Conservation (phyloP, 2,888 invertebrate species). For the Cynaeus angustus region DNA sequence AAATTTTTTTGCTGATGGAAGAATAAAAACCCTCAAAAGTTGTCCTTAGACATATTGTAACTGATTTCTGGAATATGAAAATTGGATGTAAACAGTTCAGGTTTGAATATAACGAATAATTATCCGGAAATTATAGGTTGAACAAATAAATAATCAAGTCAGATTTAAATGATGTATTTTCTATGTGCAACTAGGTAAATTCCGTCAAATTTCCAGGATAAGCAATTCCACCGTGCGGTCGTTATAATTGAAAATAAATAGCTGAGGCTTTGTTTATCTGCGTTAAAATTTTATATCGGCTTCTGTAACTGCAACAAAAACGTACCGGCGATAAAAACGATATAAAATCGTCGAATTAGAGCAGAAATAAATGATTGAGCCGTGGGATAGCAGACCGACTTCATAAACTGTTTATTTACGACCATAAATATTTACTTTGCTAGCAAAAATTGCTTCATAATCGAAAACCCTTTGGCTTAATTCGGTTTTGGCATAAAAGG, state of each 20-base stretch:
- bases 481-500: slow-evolving; percentile 33
- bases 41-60: too few species aligned
- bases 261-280: slow-evolving; percentile 33
- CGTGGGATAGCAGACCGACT: slow-evolving; percentile 32
- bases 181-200: too few species aligned
- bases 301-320: slow-evolving; percentile 30
- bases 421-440: slow-evolving; percentile 42
- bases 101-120: too few species aligned
- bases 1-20: too few species aligned
- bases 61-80: too few species aligned
- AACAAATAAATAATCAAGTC: too few species aligned
- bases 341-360: slow-evolving; percentile 41
- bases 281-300: slow-evolving; percentile 31
- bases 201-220: neutral
- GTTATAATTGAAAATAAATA: slow-evolving; percentile 40
- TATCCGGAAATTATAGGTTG: too few species aligned
- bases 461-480: slow-evolving; percentile 41
- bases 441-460: slow-evolving; percentile 39
- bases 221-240: neutral
- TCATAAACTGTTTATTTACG: slow-evolving; percentile 48
- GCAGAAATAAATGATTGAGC: slow-evolving; percentile 37
- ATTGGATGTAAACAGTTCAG: too few species aligned
- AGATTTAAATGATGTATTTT: too few species aligned
- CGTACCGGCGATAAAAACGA: slow-evolving; percentile 44
- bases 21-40: too few species aligned